Conservation (phyloP, 2,888 invertebrate genomes). For the Baronia brevicornis region DNA sequence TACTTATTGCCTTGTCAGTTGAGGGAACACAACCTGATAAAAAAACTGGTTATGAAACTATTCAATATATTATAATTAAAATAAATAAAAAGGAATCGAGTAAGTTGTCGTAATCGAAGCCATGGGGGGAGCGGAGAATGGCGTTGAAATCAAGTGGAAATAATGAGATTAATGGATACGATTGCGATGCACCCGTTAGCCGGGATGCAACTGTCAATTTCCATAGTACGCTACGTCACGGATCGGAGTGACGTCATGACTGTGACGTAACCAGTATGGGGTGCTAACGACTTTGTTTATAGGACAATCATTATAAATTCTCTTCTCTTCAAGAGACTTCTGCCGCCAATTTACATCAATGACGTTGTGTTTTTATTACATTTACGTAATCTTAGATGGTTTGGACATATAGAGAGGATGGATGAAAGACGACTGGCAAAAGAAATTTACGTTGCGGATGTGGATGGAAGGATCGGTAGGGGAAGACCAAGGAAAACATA, state of each 20-base stretch:
- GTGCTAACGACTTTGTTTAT: not conserved
- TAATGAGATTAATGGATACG: conserved; percentile 52
- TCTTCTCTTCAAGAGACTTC: not conserved
- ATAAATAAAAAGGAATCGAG: conserved; percentile 6
- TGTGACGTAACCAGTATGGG: conserved; percentile 3
- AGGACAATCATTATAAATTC: not conserved
- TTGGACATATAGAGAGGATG: too few species aligned
- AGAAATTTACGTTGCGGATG: too few species aligned
- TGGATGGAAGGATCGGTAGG: too few species aligned
- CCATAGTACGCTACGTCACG: conserved; percentile 16
- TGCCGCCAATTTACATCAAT: not conserved
- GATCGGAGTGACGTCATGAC: conserved; percentile 4
- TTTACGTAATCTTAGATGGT: too few species aligned
- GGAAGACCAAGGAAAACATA: too few species aligned
- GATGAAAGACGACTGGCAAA: too few species aligned
- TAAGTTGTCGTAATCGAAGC: conserved; percentile 3
- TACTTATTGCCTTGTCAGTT: too few species aligned
- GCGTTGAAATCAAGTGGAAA: conserved; percentile 45
- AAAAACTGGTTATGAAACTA: not conserved
- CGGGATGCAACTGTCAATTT: conserved; percentile 28
- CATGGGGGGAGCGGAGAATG: conserved; percentile 16
- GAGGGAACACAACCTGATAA: too few species aligned
- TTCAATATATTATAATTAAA: conserved; percentile 3
- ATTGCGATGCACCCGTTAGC: conserved; percentile 30
- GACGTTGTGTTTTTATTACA: not conserved